Conservation (phyloP, 64 coral and sea anemone genomes). For the Platygyra sinensis region DNA sequence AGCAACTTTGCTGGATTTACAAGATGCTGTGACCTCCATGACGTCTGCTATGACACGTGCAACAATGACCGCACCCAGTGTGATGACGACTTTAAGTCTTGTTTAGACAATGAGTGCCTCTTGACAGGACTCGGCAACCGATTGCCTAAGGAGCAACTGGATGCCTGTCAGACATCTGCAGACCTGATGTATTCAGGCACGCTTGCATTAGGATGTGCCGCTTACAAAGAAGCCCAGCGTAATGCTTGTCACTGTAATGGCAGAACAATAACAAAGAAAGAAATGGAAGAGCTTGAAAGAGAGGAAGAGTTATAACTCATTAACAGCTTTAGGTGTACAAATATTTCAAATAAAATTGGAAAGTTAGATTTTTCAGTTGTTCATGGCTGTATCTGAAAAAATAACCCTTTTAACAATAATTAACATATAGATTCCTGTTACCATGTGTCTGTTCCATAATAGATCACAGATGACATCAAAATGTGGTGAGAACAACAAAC, state of each 20-base stretch:
- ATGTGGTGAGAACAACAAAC: too few species aligned
- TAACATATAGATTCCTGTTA: not conserved
- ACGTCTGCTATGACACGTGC: conserved; percentile 89
- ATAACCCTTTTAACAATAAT: too few species aligned
- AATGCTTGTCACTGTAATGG: conserved; percentile 97
- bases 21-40: conserved; percentile 81
- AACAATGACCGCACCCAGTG: conserved; percentile 85
- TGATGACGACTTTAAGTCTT: conserved; percentile 95
- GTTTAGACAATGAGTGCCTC: conserved; percentile 94
- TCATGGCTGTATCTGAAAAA: not conserved
- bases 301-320: conserved; percentile 63
- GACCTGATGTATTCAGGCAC: conserved; percentile 86
- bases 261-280: conserved; percentile 75
- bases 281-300: conserved; percentile 86
- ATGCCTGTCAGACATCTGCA: conserved; percentile 74
- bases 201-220: conserved; percentile 69
- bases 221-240: conserved; percentile 82
- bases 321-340: not conserved
- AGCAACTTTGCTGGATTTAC: conserved; percentile 83
- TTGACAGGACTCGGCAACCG: conserved; percentile 81
- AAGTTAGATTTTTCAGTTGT: not conserved
- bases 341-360: not conserved
- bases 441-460: not conserved
- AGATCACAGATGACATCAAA: not conserved
- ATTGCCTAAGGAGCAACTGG: conserved; percentile 60